These are phyloP conservation scores for Hippocampus zosterae DNA, from an alignment of 2,113 vertebrate genomes.

Conservation along the genomic window DNA sequence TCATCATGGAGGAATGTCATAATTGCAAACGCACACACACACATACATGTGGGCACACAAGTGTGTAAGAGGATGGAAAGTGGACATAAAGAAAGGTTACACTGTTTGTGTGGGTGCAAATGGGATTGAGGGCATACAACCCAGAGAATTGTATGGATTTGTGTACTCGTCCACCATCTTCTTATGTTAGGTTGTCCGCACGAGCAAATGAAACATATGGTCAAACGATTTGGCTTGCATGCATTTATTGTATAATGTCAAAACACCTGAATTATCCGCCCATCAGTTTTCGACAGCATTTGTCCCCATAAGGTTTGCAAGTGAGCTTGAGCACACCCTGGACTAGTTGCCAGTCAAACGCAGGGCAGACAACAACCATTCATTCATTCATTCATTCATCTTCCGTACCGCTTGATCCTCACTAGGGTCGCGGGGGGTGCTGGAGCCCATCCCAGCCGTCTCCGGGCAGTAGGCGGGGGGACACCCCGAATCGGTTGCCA, in stretches of 20 bases:
- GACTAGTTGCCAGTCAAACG: too few species aligned
- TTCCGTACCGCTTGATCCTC: too few species aligned
- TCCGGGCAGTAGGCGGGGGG: too few species aligned
- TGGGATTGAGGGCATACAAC: not conserved
- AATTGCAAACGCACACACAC: slow-evolving; percentile 18
- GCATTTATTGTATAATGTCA: slow-evolving; percentile 26
- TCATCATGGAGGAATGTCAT: slow-evolving; percentile 33
- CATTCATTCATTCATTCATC: too few species aligned
- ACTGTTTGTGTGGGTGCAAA: not conserved
- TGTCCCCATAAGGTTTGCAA: too few species aligned
- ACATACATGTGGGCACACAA: not conserved
- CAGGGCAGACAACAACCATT: too few species aligned
- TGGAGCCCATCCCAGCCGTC: too few species aligned
- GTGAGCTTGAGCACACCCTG: too few species aligned
- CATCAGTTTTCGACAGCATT: too few species aligned
- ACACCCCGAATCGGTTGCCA: too few species aligned
- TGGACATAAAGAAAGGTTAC: not conserved
- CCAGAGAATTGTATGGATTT: slow-evolving; percentile 6
- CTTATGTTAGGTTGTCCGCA: slow-evolving; percentile 14
- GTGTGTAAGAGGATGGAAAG: not conserved
- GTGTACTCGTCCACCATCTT: slow-evolving; percentile 13
- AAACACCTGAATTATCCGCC: not conserved
- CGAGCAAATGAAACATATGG: slow-evolving; percentile 47
- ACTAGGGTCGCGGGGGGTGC: too few species aligned
- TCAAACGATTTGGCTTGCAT: slow-evolving; percentile 15